Base-by-base conservation (phyloP, 2,888 invertebrate species). In the Napeogenes inachia region DNA sequence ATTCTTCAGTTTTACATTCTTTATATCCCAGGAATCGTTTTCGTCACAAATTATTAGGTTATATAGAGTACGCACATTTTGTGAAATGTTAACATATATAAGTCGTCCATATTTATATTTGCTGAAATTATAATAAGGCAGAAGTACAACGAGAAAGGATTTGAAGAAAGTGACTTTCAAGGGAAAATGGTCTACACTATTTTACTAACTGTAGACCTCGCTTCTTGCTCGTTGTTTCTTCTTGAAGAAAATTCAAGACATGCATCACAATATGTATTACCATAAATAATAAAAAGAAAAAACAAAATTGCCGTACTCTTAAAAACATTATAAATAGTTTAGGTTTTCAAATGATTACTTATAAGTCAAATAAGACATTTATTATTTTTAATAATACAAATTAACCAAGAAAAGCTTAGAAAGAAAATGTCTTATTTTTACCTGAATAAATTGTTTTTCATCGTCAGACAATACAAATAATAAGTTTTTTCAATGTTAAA, bases 231-330 rank as follows among this genome's bases (percentile, higher is more conserved):
- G 38, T n/a, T 12, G 3, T 10, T 10, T 42, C 42, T 38, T 55
- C n/a, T 30, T 60, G 42, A 47, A 63, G 35, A 45, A 57, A 42
- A 60, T 47, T 57, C 4, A 54, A 46, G 3, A 55, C 42, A 13
- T 60, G 63, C 42, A 60, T 46, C 54, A 57, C 46, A 55, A 63
- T 30, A 63, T 55, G 55, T 46, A 63, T 46, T 47, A 60, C 8
- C 2, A 55, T 56, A 30, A 56, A 53, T 13, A 58, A 32, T 12
- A 64, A n/a, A 21, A 61, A 58, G 50, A 60, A n/a, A 35, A 53
- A 38, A 33, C 86, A 88, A 65, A 94, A 80, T 59, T 92, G 92
- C 54, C 94, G 94, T 56, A 8, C 21, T 8, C 8, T 50, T 30
- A 30, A 10, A 6, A 50, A 30, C 50, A 50, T 50, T 8, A 10